Base-by-base conservation (phyloP, 2,888 invertebrate genomes). In the Mystacides longicornis region DNA sequence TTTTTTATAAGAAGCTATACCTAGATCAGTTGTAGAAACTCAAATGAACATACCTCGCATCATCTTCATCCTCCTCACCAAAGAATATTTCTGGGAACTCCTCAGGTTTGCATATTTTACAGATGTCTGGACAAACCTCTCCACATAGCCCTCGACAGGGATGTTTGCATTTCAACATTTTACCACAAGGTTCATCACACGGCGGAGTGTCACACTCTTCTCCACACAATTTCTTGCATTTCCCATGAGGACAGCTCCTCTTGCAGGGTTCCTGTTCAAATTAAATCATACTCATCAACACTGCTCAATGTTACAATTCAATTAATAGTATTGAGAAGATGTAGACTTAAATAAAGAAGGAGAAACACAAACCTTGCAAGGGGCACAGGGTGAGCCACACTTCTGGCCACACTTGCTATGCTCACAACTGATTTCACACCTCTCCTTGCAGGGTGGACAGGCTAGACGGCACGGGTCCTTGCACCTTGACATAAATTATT, bases 111-210 rank as follows among this genome's bases (percentile, higher is more conserved):
- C 87, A 87, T 18, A 66, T 49, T 22, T 73, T 68, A 70, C 87
- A 87, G 51, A 80, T 64, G 27, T 67, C 67, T 16, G 83, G 83
- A 67, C 86, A 87, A 9, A 73, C 74, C 67, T 88, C 87, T n/a
- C 85, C 85, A 70, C 87, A 88, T 51, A 85, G 75, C 14, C 87
- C 86, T 65, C 82, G 75, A 69, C 87, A 85, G n/a, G 65, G 65
- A 69, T 86, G 86, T 0, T 72, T 71, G 70, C 87, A 87, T 33
- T 63, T 51, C 59, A 75, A 69, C 19, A 19, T 19, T 55, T 62
- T 64, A 16, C 50, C 14, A 64, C 81, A 81, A 7, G 71, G 68
- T 65, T 67, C 64, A 18, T 57, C 60, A 66, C 81, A 81, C 11
- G 79, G 72, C 42, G 65, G 59, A 2, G 72, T 69, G 52, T 65